Evolutionary conservation across 2,888 invertebrate genomes (phyloP).

Genomic region (Anthophora plumipes): DNA sequence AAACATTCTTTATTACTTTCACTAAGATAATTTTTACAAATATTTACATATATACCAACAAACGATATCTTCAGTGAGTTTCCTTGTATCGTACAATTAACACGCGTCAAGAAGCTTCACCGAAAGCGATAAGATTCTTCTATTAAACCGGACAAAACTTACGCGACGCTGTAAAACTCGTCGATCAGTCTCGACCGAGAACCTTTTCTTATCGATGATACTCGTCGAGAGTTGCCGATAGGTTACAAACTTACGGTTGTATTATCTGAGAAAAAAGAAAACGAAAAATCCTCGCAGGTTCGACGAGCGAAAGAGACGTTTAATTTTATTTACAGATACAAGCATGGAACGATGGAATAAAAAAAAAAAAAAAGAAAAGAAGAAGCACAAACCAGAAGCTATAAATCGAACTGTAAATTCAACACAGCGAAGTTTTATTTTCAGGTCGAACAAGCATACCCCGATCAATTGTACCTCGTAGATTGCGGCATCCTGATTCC

Average conservation of each 20-base stretch:
- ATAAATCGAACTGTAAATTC: background rate
- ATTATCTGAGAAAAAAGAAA: too few species aligned
- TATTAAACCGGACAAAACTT: conserved; percentile 26
- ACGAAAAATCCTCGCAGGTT: background rate
- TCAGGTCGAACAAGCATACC: background rate
- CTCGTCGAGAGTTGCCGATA: background rate
- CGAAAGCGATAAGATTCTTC: background rate
- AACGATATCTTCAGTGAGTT: background rate
- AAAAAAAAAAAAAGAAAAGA: background rate
- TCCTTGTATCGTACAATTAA: background rate
- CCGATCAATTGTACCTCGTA: conserved; percentile 19
- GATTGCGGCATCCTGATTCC: conserved; percentile 39
- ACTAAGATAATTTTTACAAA: background rate
- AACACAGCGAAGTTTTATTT: conserved; percentile 14
- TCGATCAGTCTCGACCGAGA: background rate
- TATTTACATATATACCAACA: too few species aligned
- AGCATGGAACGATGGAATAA: too few species aligned
- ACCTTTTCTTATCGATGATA: conserved; percentile 21
- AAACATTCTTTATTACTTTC: background rate
- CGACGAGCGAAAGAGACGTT: background rate
- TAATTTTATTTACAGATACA: background rate
- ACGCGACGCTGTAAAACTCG: background rate
- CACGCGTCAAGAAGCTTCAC: background rate
- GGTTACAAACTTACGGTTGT: background rate
- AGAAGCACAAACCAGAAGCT: too few species aligned